Evolutionary conservation across 2,113 vertebrate species (phyloP).

Genomic region (Saiga tatarica): DNA sequence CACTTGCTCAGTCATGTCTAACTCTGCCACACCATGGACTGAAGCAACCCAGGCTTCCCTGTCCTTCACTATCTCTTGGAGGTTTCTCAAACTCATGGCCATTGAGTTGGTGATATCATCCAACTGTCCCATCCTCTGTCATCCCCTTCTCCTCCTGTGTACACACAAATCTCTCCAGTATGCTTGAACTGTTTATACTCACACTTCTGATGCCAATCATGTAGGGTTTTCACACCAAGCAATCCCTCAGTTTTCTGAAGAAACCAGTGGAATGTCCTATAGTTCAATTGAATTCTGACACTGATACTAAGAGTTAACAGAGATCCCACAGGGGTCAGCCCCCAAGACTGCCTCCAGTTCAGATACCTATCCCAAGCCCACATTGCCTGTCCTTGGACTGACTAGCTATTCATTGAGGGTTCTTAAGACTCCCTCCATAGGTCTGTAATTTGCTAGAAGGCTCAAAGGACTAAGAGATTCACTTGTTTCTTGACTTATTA

Average conservation of each 20-base stretch:
- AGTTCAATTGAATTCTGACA: not conserved
- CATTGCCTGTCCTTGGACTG: not conserved
- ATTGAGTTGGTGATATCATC: not conserved
- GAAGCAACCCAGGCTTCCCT: not conserved
- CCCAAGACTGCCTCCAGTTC: not conserved
- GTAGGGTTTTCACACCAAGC: not conserved
- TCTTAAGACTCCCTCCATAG: too few relatives aligned
- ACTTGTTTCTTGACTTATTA: not conserved
- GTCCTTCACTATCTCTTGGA: not conserved
- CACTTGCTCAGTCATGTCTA: not conserved
- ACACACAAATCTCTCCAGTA: not conserved
- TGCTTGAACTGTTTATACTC: not conserved
- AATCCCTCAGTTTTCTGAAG: not conserved
- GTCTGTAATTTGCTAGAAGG: not conserved
- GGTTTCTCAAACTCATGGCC: not conserved
- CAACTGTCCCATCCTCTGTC: not conserved
- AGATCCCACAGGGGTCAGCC: not conserved
- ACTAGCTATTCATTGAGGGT: not conserved
- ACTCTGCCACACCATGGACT: not conserved
- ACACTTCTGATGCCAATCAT: not conserved
- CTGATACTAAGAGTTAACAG: not conserved
- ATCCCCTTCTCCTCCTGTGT: not conserved
- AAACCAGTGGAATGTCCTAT: not conserved
- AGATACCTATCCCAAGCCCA: not conserved
- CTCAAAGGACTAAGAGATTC: not conserved